A percentile compares a stretch with the other conserved stretches of the same genome.
Evolutionary conservation across 2,797 vertebrate genomes (phyloP).

Genomic region (Anas bernieri): DNA sequence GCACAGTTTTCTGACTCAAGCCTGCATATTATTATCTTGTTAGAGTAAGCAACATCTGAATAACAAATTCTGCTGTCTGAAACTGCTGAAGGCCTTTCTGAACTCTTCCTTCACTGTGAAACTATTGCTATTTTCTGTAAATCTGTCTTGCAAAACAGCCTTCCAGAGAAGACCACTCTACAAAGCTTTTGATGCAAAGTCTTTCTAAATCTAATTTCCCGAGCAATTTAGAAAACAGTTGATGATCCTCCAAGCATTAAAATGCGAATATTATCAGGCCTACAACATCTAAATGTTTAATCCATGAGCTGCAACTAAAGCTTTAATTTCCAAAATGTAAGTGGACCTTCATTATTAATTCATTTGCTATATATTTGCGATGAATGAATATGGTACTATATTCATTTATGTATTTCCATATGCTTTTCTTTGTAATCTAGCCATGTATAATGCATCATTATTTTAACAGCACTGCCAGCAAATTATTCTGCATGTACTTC

Average conservation of each 20-base stretch:
- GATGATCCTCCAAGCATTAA: conserved; percentile 45
- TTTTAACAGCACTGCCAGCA: conserved; percentile 67
- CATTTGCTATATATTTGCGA: conserved; percentile 63
- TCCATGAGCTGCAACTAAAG: background rate
- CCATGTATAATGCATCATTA: conserved; percentile 53
- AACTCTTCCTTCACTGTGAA: conserved; percentile 35
- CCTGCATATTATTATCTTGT: conserved; percentile 57
- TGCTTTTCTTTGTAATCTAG: conserved; percentile 53
- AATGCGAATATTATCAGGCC: conserved; percentile 44
- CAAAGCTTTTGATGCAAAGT: conserved; percentile 46
- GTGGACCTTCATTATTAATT: conserved; percentile 67
- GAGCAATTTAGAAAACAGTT: conserved; percentile 22
- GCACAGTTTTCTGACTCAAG: conserved; percentile 16
- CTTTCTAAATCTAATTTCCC: conserved; percentile 35
- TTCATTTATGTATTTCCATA: conserved; percentile 33
- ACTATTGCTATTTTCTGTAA: conserved; percentile 19
- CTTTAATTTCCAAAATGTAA: conserved; percentile 35
- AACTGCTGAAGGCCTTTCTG: conserved; percentile 57
- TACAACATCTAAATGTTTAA: conserved; percentile 27
- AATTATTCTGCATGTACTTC: conserved; percentile 70
- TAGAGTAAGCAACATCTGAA: conserved; percentile 62
- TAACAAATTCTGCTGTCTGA: conserved; percentile 62
- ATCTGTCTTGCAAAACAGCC: conserved; percentile 28
- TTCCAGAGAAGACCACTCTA: background rate
- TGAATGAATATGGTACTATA: conserved; percentile 2